Percentiles rank a stretch among this genome's conserved stretches.
Evolutionary conservation across 2,888 invertebrate species (phyloP).

Genomic region (Melolontha melolontha): DNA sequence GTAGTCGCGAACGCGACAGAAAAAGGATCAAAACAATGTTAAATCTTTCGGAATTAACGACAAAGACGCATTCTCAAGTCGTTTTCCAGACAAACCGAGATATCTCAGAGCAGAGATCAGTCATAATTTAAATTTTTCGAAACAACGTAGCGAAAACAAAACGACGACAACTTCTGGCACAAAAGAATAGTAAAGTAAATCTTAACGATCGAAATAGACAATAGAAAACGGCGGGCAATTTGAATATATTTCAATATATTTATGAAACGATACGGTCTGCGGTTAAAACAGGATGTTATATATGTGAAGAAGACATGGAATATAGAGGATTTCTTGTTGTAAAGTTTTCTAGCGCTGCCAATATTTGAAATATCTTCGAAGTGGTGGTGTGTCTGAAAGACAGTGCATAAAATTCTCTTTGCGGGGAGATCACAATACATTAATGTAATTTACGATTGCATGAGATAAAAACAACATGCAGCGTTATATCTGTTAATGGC

Average conservation of each 20-base stretch:
- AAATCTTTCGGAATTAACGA: conserved; percentile 39
- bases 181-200: conserved; percentile 38
- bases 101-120: conserved; percentile 28
- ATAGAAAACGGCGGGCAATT: conserved; percentile 38
- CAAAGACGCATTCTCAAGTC: conserved; percentile 32
- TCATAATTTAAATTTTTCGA: conserved; percentile 38
- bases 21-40: conserved; percentile 31
- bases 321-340: conserved; percentile 16
- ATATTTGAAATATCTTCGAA: conserved; percentile 53
- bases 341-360: conserved; percentile 50
- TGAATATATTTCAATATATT: conserved; percentile 38
- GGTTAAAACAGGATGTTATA: conserved; percentile 24
- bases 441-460: conserved; percentile 57
- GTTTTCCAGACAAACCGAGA: conserved; percentile 31
- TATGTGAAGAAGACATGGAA: background rate
- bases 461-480: conserved; percentile 34
- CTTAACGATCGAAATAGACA: conserved; percentile 38
- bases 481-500: conserved; percentile 31
- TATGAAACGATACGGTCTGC: conserved; percentile 32
- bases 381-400: conserved; percentile 9
- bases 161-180: conserved; percentile 35
- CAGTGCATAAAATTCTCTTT: conserved; percentile 9
- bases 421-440: conserved; percentile 56
- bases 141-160: conserved; percentile 28
- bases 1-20: conserved; percentile 32